Base-by-base conservation (phyloP, 2,797 vertebrate species). In the Dryobates pubescens region DNA sequence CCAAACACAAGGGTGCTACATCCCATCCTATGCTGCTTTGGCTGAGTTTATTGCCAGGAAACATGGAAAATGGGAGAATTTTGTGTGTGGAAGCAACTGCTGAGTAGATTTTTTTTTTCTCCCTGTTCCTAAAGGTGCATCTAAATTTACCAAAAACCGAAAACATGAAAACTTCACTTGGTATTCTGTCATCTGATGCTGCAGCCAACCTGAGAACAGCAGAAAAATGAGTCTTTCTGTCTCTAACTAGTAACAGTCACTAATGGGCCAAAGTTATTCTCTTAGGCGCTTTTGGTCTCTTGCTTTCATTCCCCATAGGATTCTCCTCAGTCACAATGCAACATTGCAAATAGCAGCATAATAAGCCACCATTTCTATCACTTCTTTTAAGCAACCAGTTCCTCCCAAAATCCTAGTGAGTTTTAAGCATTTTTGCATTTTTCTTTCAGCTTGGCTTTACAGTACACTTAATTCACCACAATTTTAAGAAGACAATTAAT, bases 301-400 rank as follows among this genome's bases (percentile, higher is more conserved):
- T 67, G 32, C 14, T 94, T 92, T 89, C 67, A 73, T 83, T 12
- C 30, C 17, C 20, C 19, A 4, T 16, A 71, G 38, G 11, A 82
- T 75, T 91, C 53, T 86, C 38, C 57, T 90, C 73, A 76, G 68
- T 88, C 80, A 74, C 27, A 73, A 58, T 29, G 87, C 74, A 89
- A 90, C 51, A 63, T 85, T 82, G 70, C 89, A 93, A 82, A 54
- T 81, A 92, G 90, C 45, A 82, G 43, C 70, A 45, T 72, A 76
- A 90, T 45, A 75, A 89, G 6, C n/a, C 13, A 30, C 22, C 22
- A 86, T 58, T 74, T 68, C 32, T 89, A 26, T 57, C 0, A 1
- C 23, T 82, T 67, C 59, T 84, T 84, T 87, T 74, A 76, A 89
- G 87, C 69, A 80, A 32, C 18, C 32, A 62, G 7, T 72, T 68